Base-by-base conservation (phyloP, 2,888 invertebrate species). In the Dendrolimus pini region DNA sequence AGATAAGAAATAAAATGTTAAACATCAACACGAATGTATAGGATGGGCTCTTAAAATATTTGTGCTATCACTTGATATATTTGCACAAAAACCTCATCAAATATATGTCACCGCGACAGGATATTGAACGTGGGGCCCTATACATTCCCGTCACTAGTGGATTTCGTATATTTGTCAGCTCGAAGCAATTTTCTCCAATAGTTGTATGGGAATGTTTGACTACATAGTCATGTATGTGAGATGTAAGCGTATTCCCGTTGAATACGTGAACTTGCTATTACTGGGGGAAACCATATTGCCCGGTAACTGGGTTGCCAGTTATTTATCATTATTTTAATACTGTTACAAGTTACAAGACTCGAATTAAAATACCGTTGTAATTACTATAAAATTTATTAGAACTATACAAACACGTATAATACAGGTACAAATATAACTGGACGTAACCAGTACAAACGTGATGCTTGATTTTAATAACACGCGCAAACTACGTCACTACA, bases 161-260 rank as follows among this genome's bases (percentile, higher is more conserved):
- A 65, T 65, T 65, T 57, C 13, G 10, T 55, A 59, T 59, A 70
- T 64, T 66, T 66, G 66, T 67, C 62, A 66, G 57, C 56, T 60
- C 59, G 60, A 67, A 68, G 60, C 66, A 64, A 71, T 70, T 64
- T 63, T 57, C 58, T 54, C 55, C 58, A 41, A 60, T 61, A 66
- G 62, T 64, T 63, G 55, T 61, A 61, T 61, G 61, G 59, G 47
- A 10, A 47, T 47, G 47, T 47, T 47, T 47, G 47, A 47, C 47
- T 47, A 47, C 47, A 47, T 47, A 30, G 30, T 30, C 30, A 30
- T 6, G 30, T 30, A 47, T 47, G 47, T 12, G 47, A 8, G 9
- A 47, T 47, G 47, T 30, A 30, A 47, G 47, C 47, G 30, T 30
- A 47, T 47, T 9, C 47, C 9, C 12, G 9, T 9, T 12, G 47